phyloP scores from a whole-genome alignment of 2,113 vertebrate species.

The Spilogale gracilis region DNA sequence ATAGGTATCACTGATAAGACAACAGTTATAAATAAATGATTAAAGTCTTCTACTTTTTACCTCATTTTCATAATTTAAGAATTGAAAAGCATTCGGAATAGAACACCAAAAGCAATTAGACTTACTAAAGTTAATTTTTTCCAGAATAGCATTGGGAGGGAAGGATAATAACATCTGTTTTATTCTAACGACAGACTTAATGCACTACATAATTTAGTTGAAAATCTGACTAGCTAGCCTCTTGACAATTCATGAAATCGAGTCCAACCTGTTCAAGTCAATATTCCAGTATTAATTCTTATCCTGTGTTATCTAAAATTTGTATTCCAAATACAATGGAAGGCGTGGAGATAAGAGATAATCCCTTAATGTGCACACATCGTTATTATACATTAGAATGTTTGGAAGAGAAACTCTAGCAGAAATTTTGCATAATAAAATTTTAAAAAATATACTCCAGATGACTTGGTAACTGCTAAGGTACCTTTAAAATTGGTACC shows the following conservation, averaged over 20 bases:
- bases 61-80: constrained; percentile 49
- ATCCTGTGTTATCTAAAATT: not conserved
- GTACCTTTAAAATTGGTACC: not conserved
- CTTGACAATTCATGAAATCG: constrained; percentile 60
- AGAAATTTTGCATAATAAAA: constrained; percentile 32
- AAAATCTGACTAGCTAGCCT: constrained; percentile 51
- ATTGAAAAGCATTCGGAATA: constrained; percentile 52
- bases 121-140: constrained; percentile 71
- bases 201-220: constrained; percentile 66
- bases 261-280: constrained; percentile 41
- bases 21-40: not conserved
- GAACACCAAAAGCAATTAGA: constrained; percentile 54
- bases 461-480: not conserved
- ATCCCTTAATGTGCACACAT: not conserved
- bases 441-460: not conserved
- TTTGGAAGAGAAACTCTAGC: not conserved
- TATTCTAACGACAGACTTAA: constrained; percentile 72
- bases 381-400: constrained; percentile 53
- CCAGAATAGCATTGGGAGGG: not conserved
- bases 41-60: constrained; percentile 27
- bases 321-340: constrained; percentile 38
- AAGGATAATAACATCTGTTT: constrained; percentile 28
- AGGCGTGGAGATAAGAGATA: constrained; percentile 39
- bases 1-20: constrained; percentile 15
- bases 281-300: constrained; percentile 65